These are phyloP conservation scores for Acanthisitta chloris DNA, from an alignment of 2,113 vertebrate genomes.

Conservation along the genomic window DNA sequence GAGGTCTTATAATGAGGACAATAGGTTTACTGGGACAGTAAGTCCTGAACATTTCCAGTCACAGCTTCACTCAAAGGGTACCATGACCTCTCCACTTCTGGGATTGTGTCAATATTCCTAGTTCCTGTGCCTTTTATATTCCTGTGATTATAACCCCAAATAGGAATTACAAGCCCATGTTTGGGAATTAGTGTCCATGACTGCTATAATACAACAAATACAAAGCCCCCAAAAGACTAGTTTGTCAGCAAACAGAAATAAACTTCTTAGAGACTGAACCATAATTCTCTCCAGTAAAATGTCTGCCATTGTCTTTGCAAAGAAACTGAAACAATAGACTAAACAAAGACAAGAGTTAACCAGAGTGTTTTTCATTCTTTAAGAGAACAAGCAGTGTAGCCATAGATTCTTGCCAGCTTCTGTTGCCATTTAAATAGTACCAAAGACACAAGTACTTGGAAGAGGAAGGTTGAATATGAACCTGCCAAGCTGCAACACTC, in stretches of 20 bases:
- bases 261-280: not conserved
- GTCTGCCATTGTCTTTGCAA: constrained; percentile 2
- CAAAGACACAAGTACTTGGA: not conserved
- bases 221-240: not conserved
- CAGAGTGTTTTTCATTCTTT: not conserved
- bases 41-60: not conserved
- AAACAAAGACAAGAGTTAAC: constrained; percentile 41
- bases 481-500: not conserved
- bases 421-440: not conserved
- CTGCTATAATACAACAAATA: not conserved
- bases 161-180: not conserved
- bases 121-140: not conserved
- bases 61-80: not conserved
- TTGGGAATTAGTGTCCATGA: not conserved
- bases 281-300: not conserved
- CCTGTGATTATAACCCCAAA: not conserved
- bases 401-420: not conserved
- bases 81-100: not conserved
- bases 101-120: not conserved
- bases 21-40: constrained; percentile 21
- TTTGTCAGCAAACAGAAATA: constrained; percentile 20
- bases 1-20: not conserved
- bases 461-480: not conserved
- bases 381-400: not conserved
- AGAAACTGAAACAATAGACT: constrained; percentile 12